Evolutionary conservation across 2,888 invertebrate genomes (phyloP).

Genomic region (Cotesia congregata): DNA sequence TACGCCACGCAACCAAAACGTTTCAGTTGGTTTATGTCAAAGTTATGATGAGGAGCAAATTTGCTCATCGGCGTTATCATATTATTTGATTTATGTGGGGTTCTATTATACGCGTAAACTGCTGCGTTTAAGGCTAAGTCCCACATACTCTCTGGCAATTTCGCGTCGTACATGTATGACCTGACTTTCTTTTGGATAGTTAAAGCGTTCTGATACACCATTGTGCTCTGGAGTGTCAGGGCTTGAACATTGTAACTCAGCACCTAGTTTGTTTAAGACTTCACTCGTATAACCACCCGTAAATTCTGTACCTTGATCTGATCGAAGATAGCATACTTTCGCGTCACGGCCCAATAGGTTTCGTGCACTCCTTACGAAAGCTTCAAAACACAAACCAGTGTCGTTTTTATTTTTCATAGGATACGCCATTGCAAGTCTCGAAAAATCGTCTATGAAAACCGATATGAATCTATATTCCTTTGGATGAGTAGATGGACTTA

Average conservation of each 20-base stretch:
- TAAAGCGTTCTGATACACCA: constrained; percentile 46
- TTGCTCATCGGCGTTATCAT: constrained; percentile 42
- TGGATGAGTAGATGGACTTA: not conserved
- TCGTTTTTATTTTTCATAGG: not conserved
- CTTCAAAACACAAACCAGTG: not conserved
- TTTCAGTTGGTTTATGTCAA: constrained; percentile 39
- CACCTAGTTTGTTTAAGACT: not conserved
- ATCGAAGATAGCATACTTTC: not conserved
- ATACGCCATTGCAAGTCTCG: not conserved
- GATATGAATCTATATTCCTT: too few relatives aligned
- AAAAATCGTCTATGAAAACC: not conserved
- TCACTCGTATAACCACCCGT: not conserved
- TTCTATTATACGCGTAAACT: constrained; percentile 46
- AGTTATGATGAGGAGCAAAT: constrained; percentile 38
- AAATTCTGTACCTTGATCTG: not conserved
- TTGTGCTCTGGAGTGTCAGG: constrained; percentile 46
- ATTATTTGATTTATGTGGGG: constrained; percentile 45
- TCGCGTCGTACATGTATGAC: constrained; percentile 44
- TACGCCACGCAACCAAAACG: constrained; percentile 44
- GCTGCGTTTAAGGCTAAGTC: constrained; percentile 46
- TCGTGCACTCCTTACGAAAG: not conserved
- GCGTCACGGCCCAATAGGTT: not conserved
- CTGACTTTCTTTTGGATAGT: constrained; percentile 42
- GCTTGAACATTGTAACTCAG: not conserved
- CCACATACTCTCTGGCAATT: constrained; percentile 46